A percentile compares a stretch with the other conserved stretches of the same genome.
Conservation (phyloP, 1,140 invertebrate species). For the Apocrypta bakeri region DNA sequence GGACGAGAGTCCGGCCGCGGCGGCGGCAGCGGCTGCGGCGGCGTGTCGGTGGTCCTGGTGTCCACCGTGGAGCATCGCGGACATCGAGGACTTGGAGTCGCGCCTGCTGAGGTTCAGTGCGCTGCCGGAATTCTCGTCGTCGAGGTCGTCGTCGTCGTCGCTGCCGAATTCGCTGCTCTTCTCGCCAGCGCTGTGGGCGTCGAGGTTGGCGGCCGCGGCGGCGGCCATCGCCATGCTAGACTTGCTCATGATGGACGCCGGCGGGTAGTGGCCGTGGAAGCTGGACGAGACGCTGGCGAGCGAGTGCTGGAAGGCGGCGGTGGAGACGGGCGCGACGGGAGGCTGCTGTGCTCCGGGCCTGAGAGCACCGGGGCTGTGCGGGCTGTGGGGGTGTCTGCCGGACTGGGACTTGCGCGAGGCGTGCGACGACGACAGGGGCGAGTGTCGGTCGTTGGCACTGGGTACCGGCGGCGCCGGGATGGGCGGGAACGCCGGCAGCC, state of each 20-base stretch:
- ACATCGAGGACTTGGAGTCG: slow-evolving; percentile 69
- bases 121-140: slow-evolving; percentile 77
- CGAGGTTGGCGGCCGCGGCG: slow-evolving; percentile 32
- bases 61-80: slow-evolving; percentile 61
- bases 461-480: slow-evolving; percentile 75
- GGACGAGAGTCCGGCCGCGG: slow-evolving; percentile 53
- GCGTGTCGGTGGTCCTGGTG: slow-evolving; percentile 25
- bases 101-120: slow-evolving; percentile 81
- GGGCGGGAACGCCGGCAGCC: slow-evolving; percentile 79
- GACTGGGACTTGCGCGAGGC: slow-evolving; percentile 63
- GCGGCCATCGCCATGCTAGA: slow-evolving; percentile 55
- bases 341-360: slow-evolving; percentile 58
- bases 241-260: slow-evolving; percentile 63
- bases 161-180: slow-evolving; percentile 75
- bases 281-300: slow-evolving; percentile 57
- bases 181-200: slow-evolving; percentile 57
- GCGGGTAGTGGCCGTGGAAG: slow-evolving; percentile 68
- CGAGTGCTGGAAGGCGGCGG: slow-evolving; percentile 66
- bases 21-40: no score
- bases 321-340: slow-evolving; percentile 68
- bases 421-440: slow-evolving; percentile 55
- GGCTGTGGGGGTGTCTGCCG: slow-evolving; percentile 66
- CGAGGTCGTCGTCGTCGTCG: slow-evolving; percentile 73
- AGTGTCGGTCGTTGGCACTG: slow-evolving; percentile 49
- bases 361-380: slow-evolving; percentile 65